These are phyloP conservation scores for Pluvianellus socialis DNA, from an alignment of 2,113 vertebrate species.

Conservation along the genomic window DNA sequence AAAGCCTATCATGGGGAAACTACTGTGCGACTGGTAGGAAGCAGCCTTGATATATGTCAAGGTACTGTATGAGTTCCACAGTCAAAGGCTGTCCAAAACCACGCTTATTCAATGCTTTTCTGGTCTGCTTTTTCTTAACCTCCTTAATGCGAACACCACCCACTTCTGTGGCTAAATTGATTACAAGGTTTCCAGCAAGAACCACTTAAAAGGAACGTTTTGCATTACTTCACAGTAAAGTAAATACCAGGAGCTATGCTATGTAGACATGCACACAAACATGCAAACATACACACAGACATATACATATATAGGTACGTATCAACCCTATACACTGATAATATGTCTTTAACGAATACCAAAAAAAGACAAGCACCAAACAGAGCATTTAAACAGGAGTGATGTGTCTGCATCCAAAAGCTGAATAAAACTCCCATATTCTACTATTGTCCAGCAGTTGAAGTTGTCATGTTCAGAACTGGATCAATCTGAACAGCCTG, in stretches of 20 bases:
- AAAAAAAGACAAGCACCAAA: neutral
- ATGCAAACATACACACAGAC: neutral
- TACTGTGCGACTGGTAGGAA: neutral
- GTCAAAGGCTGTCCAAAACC: neutral
- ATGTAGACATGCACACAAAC: neutral
- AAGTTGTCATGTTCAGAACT: neutral
- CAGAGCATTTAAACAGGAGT: neutral
- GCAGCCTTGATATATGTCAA: neutral
- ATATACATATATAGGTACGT: neutral
- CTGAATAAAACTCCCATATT: neutral
- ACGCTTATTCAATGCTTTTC: neutral
- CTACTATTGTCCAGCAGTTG: neutral
- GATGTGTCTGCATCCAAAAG: neutral
- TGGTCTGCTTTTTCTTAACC: neutral
- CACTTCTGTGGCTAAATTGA: neutral
- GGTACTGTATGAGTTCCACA: neutral
- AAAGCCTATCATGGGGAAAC: neutral
- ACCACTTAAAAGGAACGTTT: neutral
- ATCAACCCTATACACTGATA: neutral
- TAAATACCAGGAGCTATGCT: neutral
- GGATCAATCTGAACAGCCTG: neutral
- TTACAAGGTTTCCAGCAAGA: neutral
- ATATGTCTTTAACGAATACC: neutral
- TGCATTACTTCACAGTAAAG: neutral
- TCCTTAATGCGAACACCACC: neutral